Base-by-base conservation (phyloP, 2,888 invertebrate genomes). In the Taphrorychus bicolor region DNA sequence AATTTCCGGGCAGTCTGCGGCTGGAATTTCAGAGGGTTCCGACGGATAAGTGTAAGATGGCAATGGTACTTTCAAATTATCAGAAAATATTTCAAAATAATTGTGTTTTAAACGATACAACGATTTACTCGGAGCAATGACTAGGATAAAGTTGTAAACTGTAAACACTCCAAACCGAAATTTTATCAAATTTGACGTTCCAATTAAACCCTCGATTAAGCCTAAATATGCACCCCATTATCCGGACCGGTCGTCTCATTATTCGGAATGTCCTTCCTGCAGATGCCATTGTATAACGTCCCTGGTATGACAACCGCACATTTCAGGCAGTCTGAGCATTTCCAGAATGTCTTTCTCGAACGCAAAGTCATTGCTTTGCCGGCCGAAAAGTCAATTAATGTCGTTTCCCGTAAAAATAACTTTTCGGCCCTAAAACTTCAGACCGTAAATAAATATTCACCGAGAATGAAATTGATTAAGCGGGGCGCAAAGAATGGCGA, bases 211-310 rank as follows among this genome's bases (percentile, higher is more conserved):
- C 59, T 56, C 62, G 56, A 68, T 68, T 68, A 68, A 54, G 63
- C 49, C 68, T 68, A 68, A 68, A 63, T 68, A 61, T 52, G 60
- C 66, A 42, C 61, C 51, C 66, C 61, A 66, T 66, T 66, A 66
- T 53, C 66, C 42, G 41, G 61, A 57, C 40, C 57, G 59, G 57
- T 42, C 61, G 51, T 61, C 60, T 61, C 60, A 66, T 66, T 66
- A 61, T 66, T 54, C 51, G 57, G 51, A 61, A 57, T 42, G 61
- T 61, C 57, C 45, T 45, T 17, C 45, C 66, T 61, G 66, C 57
- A 61, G 61, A 66, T 58, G 66, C 66, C 61, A 57, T 66, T 57
- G 57, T 21, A 51, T 21, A 66, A 42, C 18, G 49, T 40, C 41
- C 32, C 40, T 41, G 54, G 59, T 54, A 59, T 45, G 48, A 59